Base-by-base conservation (phyloP, 2,113 vertebrate genomes). In the Pseudorasbora parva region DNA sequence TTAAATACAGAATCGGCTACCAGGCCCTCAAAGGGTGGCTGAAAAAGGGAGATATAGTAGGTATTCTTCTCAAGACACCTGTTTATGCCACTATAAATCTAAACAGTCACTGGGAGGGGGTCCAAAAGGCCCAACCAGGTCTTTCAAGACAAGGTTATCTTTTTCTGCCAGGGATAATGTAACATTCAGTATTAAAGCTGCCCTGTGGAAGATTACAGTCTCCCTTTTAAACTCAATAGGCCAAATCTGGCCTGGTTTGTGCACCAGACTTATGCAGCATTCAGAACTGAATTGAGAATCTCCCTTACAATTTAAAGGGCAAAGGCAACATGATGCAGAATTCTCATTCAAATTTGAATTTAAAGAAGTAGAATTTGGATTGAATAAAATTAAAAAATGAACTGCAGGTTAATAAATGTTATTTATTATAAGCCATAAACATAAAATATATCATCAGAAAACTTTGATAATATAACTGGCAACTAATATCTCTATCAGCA, bases 21-120 rank as follows among this genome's bases (percentile, higher is more conserved):
- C 33, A 4, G 8, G 37, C 19, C 47, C 27, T 56, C 17, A 8
- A 54, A 51, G 49, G 27, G 21, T 25, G 41, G 23, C 59, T 79
- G 43, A 27, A 64, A 79, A 62, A 64, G 43, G 8, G 41, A 79
- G 59, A 79, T 79, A 79, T 79, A 47, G 23, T 45, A 62, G 41
- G 23, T 27, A 64, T 64, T 79, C 59, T 49, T 64, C 41, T 66
- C 8, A 30, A 43, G 59, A 79, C 78, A 79, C 25, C 77, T n/a
- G 59, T 66, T 79, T n/a, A 79, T n/a, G 41, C 59, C 41, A 49
- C 60, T 49, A 49, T 79, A 79, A 66, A 79, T 66, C 43, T 79
- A 9, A 64, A 19, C 0, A 1, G 3, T 41, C 56, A 15, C 25
- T 79, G 41, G 57, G 59, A 49, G 56, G 10, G 9, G 15, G 15